Base-by-base conservation (phyloP, 2,113 vertebrate genomes). In the Macrotis lagotis region DNA sequence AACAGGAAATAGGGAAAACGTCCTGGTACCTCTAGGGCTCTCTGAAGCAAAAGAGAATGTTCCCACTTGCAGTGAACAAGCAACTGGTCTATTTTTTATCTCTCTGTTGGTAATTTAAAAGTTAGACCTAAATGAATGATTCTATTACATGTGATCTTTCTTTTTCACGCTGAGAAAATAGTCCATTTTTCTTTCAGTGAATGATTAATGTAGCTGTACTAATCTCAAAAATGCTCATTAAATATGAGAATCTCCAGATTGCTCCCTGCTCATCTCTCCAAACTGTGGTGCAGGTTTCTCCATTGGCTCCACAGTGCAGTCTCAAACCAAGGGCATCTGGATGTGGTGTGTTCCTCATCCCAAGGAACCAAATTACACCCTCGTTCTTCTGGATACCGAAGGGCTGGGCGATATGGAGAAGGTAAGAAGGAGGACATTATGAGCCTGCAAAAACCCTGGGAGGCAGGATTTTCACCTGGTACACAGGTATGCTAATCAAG, bases 331-430 rank as follows among this genome's bases (percentile, higher is more conserved):
- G 55, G 98, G 98, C 3, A 98, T 98, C 96, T 98, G 98, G 98
- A 98, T 98, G 95, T 98, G 97, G 98, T 98, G 98, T 95, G 94
- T 98, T 47, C 97, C 97, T 91, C 98, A 98, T 14, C 98, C 98
- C 1, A 0, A 25, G 12, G 97, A 95, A 51, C 1, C 91, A 55
- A 28, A 95, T 2, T 92, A 91, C 1, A 96, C 90, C 7, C 51
- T 98, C 37, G 96, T 98, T 89, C 96, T 98, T 25, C 96, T 98
- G 90, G 97, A 98, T 55, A 98, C 98, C 0, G 98, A 98, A 12
- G 98, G 98, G 0, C 93, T 98, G 44, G 98, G 97, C 44, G 98
- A 98, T 50, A 94, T 98, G 11, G 93, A 96, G 90, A 98, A 98
- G 97, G 98, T 98, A 93, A 97, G 89, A 0, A 47, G 0, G 6